Base-by-base conservation (phyloP, 2,888 invertebrate species). In the Abscondita cerata region DNA sequence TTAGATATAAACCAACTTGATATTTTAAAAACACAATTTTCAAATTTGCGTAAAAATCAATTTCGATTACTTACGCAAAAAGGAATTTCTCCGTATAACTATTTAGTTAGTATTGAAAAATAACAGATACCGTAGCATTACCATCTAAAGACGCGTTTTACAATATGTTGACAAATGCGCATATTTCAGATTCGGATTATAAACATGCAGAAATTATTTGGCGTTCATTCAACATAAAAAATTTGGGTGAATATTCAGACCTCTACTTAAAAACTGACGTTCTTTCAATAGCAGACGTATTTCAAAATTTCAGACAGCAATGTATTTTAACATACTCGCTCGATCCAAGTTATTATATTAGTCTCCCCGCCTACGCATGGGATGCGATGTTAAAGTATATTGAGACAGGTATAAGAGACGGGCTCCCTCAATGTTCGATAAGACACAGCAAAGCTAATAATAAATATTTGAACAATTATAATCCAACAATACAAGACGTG, bases 211-310 rank as follows among this genome's bases (percentile, higher is more conserved):
- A 58, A 44, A 64, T 56, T 1, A 65, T 76, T 0, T 76, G 73
- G 75, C 13, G 31, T 9, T 16, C 38, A 20, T 76, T 75, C 59
- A 40, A 70, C 6, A 68, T 69, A 19, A 64, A 64, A 61, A 69
- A 56, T 3, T 48, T 76, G 1, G 62, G 67, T 1, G 70, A 74
- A 50, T 75, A 75, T 61, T 65, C 68, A 19, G 68, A 72, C 52
- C 47, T 74, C 6, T 75, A 75, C 60, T 53, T 76, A 2, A 72
- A 70, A 61, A 70, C 65, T 18, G 72, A 76, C 66, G 71, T 73
- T 13, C 31, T 73, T 1, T 44, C 75, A 11, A 57, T 76, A 8
- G 61, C 72, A 19, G 75, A 76, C 64, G 61, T 73, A 20, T 76
- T 76, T 11, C 5, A 36, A 65, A 73, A 77, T 58, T 79, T 78